Evolutionary conservation across 2,797 vertebrate species (phyloP).

Genomic region (Lophura swinhoii): DNA sequence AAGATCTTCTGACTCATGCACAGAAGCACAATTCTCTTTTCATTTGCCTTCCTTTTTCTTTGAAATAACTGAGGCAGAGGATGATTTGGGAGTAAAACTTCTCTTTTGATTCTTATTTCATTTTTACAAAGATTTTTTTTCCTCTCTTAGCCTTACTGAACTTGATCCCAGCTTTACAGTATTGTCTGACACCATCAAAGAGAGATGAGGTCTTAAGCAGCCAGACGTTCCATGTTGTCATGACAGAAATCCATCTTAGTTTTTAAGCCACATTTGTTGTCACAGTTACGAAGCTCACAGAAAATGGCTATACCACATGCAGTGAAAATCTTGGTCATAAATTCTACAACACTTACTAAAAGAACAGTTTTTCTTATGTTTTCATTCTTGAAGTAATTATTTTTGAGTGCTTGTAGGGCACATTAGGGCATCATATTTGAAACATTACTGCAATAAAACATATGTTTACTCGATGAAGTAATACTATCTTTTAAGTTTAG

Average conservation of each 20-base stretch:
- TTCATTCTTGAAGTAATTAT: not conserved
- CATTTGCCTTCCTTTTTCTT: not conserved
- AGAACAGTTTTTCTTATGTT: not conserved
- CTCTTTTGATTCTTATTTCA: not conserved
- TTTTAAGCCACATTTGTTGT: not conserved
- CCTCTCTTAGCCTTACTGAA: not conserved
- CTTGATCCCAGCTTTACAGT: not conserved
- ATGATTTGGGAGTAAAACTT: not conserved
- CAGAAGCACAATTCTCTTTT: not conserved
- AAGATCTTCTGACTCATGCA: not conserved
- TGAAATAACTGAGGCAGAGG: not conserved
- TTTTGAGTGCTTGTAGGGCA: not conserved
- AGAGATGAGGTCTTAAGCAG: not conserved
- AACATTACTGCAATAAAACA: not conserved
- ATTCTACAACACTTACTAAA: not conserved
- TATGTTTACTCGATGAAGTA: conserved; percentile 49
- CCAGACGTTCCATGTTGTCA: not conserved
- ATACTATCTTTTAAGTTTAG: conserved; percentile 43
- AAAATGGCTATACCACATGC: not conserved
- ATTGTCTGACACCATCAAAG: not conserved
- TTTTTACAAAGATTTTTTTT: conserved; percentile 3
- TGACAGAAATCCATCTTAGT: not conserved
- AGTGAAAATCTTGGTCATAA: not conserved
- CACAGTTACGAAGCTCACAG: not conserved
- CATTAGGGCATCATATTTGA: not conserved